Conservation (phyloP, 2,113 vertebrate species). For the Chlamydotis undulata region DNA sequence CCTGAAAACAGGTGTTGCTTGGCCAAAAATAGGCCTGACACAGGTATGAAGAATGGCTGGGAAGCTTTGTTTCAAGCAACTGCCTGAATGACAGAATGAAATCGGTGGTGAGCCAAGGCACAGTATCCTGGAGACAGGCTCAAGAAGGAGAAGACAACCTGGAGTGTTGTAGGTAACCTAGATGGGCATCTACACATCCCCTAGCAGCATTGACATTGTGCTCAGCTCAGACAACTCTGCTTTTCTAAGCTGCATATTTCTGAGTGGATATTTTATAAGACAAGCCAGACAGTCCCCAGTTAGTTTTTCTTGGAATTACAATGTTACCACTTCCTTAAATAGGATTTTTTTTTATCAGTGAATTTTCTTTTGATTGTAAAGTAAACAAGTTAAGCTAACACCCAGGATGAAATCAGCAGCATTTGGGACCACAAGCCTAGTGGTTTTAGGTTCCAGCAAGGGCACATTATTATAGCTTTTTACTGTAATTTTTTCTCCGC, state of each 20-base stretch:
- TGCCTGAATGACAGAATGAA: not conserved
- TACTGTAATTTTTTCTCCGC: not conserved
- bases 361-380: not conserved
- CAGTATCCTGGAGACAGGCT: not conserved
- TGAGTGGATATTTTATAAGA: not conserved
- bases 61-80: not conserved
- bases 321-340: not conserved
- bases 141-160: not conserved
- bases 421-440: not conserved
- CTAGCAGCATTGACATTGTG: not conserved
- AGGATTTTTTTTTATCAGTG: not conserved
- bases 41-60: not conserved
- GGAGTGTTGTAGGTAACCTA: not conserved
- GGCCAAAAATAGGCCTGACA: not conserved
- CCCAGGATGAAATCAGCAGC: not conserved
- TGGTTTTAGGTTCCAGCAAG: not conserved
- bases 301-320: slow-evolving; percentile 2
- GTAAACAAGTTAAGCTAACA: slow-evolving; percentile 20
- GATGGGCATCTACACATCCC: not conserved
- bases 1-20: not conserved
- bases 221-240: not conserved
- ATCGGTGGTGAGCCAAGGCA: not conserved
- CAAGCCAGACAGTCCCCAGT: not conserved
- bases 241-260: not conserved
- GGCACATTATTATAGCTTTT: not conserved